phyloP scores from a whole-genome alignment of 2,888 invertebrate species.

The Sycophila texana region DNA sequence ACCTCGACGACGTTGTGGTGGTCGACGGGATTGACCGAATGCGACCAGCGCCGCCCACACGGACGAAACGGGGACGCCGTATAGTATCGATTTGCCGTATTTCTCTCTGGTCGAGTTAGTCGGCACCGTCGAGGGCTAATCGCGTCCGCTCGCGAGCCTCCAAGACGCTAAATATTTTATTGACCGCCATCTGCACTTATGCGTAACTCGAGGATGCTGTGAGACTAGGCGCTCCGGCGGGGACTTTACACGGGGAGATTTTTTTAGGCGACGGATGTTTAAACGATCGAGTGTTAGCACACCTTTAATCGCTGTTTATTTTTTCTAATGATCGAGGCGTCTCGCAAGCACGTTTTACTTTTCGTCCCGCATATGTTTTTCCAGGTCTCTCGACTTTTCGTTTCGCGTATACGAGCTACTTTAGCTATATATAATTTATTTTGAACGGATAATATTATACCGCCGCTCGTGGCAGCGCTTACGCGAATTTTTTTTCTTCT shows the following conservation, averaged over 20 bases:
- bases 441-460: background rate
- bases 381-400: no score
- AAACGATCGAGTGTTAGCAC: no score
- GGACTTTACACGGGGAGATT: no score
- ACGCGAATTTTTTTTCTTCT: background rate
- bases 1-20: background rate
- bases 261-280: no score
- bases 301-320: no score
- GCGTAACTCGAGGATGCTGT: background rate
- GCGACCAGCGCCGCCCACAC: background rate
- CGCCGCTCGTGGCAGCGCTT: background rate
- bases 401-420: no score
- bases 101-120: conserved; percentile 35
- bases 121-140: conserved; percentile 33
- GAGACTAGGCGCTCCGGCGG: no score
- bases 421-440: background rate
- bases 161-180: background rate
- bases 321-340: no score
- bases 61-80: conserved; percentile 30
- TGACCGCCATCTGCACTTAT: background rate
- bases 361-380: no score
- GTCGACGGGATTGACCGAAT: background rate
- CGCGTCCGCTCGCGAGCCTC: background rate
- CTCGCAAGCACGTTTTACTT: no score
- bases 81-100: conserved; percentile 51